Evolutionary conservation across 2,113 vertebrate genomes (phyloP).

Genomic region (Silurus asotus): DNA sequence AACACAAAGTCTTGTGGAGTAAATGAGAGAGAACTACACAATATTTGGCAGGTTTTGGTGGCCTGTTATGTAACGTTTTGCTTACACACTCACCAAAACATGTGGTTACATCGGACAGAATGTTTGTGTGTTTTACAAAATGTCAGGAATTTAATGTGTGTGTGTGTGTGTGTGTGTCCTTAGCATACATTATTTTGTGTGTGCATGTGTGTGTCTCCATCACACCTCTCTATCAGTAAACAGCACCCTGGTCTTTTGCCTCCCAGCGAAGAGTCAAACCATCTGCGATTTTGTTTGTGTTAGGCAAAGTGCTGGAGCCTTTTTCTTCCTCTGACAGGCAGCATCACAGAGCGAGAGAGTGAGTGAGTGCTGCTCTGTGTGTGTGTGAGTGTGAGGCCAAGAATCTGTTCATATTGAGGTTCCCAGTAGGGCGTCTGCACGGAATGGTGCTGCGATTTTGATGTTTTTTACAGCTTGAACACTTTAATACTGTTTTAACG

Average conservation of each 20-base stretch:
- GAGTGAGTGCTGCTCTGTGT: neutral
- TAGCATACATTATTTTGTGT: conserved; percentile 46
- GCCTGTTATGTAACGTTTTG: no score
- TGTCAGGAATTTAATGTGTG: neutral
- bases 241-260: conserved; percentile 57
- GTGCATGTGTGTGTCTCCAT: conserved; percentile 54
- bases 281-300: conserved; percentile 74
- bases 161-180: neutral
- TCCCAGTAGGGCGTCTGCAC: conserved; percentile 8
- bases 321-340: conserved; percentile 38
- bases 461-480: neutral
- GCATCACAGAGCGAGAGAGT: conserved; percentile 12
- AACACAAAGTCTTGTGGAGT: no score
- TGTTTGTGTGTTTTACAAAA: no score
- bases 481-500: neutral
- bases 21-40: no score
- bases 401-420: conserved; percentile 17
- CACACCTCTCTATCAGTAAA: conserved; percentile 65
- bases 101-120: no score
- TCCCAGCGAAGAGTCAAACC: conserved; percentile 67
- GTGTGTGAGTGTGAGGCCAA: neutral
- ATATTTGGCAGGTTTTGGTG: no score
- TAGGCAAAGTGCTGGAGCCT: conserved; percentile 69
- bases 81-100: no score
- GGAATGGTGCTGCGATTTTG: neutral